Percentiles rank a stretch among this genome's conserved stretches.
Evolutionary conservation across 2,113 vertebrate genomes (phyloP).

Genomic region (Spea multiplicata): DNA sequence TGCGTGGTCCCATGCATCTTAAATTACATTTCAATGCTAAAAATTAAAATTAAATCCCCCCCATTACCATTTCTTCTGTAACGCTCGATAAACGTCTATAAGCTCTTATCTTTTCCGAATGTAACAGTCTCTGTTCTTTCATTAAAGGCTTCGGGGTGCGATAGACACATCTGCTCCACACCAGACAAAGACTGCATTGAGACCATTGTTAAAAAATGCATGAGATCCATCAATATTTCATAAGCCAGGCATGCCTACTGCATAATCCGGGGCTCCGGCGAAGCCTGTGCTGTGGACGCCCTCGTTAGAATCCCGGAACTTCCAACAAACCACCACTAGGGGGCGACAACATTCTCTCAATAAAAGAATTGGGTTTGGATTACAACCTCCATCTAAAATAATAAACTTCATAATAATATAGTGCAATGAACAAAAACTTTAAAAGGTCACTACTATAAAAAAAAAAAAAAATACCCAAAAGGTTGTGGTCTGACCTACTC

Average conservation of each 20-base stretch:
- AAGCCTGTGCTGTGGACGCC: no score
- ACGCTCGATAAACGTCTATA: background rate
- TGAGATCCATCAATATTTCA: slow-evolving; percentile 39
- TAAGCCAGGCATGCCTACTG: background rate
- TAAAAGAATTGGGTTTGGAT: no score
- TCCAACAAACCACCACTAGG: background rate
- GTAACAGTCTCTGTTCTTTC: slow-evolving; percentile 14
- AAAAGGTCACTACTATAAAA: no score
- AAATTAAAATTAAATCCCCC: background rate
- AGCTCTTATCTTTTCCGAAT: background rate
- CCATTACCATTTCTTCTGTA: background rate
- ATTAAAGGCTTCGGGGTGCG: slow-evolving; percentile 41
- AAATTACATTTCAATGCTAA: background rate
- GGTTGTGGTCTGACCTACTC: no score
- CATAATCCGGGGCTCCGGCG: background rate
- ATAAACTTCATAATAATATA: no score
- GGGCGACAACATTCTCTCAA: background rate
- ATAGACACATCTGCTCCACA: slow-evolving; percentile 31
- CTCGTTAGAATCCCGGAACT: no score
- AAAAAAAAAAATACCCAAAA: no score
- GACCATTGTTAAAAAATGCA: slow-evolving; percentile 25
- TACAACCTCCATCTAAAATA: no score
- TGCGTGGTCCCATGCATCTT: no score
- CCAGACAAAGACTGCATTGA: slow-evolving; percentile 4
- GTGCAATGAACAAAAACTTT: no score